phyloP scores from a whole-genome alignment of 2,113 vertebrate genomes.

The Microtus ochrogaster region DNA sequence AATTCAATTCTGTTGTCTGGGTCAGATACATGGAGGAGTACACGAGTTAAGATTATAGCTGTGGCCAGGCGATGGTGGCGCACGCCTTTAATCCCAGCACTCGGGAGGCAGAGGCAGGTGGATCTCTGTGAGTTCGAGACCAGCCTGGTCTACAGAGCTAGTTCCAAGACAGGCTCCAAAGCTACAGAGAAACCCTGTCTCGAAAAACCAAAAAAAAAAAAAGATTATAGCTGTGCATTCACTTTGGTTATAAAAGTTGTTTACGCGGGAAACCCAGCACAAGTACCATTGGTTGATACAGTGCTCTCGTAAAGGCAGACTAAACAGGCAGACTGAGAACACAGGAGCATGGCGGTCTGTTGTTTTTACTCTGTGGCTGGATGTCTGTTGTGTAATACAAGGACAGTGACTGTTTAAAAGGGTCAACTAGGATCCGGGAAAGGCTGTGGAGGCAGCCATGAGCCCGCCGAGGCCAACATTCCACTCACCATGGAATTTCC shows the following conservation, averaged over 20 bases:
- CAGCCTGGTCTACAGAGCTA: no score
- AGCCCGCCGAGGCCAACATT: not conserved
- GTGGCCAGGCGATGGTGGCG: no score
- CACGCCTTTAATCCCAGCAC: no score
- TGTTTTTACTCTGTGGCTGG: not conserved
- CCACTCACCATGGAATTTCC: not conserved
- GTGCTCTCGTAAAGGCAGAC: not conserved
- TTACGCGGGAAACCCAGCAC: not conserved
- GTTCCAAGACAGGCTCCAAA: no score
- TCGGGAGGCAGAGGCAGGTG: no score
- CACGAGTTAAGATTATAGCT: not conserved
- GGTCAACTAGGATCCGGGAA: not conserved
- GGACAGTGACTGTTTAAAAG: not conserved
- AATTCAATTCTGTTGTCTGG: not conserved
- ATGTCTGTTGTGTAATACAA: not conserved
- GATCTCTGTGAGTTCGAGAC: no score
- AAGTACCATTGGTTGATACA: not conserved
- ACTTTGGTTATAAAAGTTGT: not conserved
- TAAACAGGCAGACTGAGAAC: not conserved
- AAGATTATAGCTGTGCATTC: not conserved
- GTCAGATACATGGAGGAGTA: not conserved
- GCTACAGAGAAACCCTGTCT: no score
- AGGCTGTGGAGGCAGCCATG: not conserved
- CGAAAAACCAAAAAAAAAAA: no score
- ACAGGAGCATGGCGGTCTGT: not conserved